Evolutionary conservation across 53 echinoderm and acorn worm genomes (phyloP).

Genomic region (Antedon mediterranea): DNA sequence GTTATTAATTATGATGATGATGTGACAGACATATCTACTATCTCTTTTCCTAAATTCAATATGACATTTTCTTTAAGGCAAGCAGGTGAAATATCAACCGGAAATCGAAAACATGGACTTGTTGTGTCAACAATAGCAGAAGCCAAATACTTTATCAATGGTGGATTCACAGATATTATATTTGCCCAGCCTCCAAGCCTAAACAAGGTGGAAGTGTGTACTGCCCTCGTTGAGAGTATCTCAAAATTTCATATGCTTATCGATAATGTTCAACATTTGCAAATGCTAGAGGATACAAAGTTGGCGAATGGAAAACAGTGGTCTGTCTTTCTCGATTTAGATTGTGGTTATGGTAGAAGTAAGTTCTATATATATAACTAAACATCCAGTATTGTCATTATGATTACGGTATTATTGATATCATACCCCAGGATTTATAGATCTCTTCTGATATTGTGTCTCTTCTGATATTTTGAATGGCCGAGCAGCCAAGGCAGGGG

Average conservation of each 20-base stretch:
- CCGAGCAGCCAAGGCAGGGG: no score
- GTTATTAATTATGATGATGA: no score
- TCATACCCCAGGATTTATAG: no score
- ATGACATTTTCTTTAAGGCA: neutral
- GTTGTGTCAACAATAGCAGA: neutral
- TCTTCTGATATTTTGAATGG: no score
- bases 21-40: no score
- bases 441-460: no score
- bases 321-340: neutral
- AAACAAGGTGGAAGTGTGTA: neutral
- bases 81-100: neutral
- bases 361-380: neutral
- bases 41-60: no score
- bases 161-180: neutral
- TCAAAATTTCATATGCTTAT: neutral
- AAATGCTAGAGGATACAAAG: neutral
- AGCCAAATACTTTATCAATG: neutral
- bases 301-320: neutral
- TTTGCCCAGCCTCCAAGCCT: neutral
- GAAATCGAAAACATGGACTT: neutral
- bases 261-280: neutral
- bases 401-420: no score
- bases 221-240: neutral
- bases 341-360: neutral
- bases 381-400: no score